Conservation (phyloP, 2,113 vertebrate genomes). For the Carassius auratus region DNA sequence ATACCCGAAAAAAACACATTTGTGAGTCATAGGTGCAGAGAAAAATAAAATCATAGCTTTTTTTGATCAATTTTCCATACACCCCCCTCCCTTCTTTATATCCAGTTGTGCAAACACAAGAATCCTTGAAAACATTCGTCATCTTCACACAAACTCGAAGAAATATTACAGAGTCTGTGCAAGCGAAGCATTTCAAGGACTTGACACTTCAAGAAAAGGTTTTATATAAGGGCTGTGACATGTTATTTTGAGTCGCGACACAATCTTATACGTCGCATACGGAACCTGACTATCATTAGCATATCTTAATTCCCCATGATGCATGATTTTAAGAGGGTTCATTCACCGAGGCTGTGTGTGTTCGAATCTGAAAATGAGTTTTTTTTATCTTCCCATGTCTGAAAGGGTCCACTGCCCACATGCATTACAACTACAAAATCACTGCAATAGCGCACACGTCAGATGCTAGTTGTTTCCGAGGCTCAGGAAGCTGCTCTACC, state of each 20-base stretch:
- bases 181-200: conserved; percentile 20
- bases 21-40: not conserved
- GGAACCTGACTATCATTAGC: conserved; percentile 31
- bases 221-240: not conserved
- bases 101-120: conserved; percentile 7
- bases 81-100: not conserved
- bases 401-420: conserved; percentile 27
- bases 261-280: conserved; percentile 2
- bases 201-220: not conserved
- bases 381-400: conserved; percentile 23
- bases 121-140: not conserved
- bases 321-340: conserved; percentile 9
- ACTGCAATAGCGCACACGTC: not conserved
- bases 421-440: conserved; percentile 30
- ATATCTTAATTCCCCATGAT: conserved; percentile 29
- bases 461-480: conserved; percentile 36
- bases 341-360: not conserved
- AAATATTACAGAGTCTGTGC: conserved; percentile 28
- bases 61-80: not conserved
- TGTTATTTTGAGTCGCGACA: not conserved
- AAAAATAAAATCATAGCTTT: not conserved
- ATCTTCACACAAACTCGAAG: conserved; percentile 12
- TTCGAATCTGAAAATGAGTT: conserved; percentile 32
- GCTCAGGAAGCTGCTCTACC: conserved; percentile 9
- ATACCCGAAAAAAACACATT: not conserved